Conservation (phyloP, 64 coral and sea anemone species). For the Hydrozoanthus tunicans region DNA sequence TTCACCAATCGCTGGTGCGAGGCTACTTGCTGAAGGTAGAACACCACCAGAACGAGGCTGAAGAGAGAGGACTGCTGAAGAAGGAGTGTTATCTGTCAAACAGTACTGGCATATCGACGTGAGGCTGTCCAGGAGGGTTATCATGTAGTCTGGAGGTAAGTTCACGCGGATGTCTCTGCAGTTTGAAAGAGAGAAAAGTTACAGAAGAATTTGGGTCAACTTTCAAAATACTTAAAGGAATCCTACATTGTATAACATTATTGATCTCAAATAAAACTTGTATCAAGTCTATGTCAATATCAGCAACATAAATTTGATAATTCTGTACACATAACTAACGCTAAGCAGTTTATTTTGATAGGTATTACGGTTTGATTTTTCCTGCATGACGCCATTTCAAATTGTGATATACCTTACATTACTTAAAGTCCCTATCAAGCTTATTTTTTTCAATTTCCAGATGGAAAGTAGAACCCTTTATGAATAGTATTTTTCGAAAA, state of each 20-base stretch:
- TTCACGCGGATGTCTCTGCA: conserved; percentile 30
- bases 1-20: conserved; percentile 42
- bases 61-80: conserved; percentile 84
- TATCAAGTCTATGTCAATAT: no score
- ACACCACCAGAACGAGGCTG: conserved; percentile 78
- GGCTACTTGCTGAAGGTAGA: conserved; percentile 32
- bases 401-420: no score
- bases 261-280: background rate
- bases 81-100: conserved; percentile 72
- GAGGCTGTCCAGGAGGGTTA: conserved; percentile 77
- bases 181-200: background rate
- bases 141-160: conserved; percentile 85
- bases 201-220: background rate
- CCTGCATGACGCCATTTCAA: no score
- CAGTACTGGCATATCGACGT: conserved; percentile 94
- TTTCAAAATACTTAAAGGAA: background rate
- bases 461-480: no score
- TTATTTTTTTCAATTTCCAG: no score
- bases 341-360: no score
- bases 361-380: no score
- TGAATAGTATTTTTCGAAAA: no score
- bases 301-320: no score
- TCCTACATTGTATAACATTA: background rate
- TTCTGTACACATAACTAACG: no score
- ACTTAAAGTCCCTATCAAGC: no score